A percentile compares a stretch with the other conserved stretches of the same genome.
Evolutionary conservation across 1,140 invertebrate genomes (phyloP).

Genomic region (Harpegnathos saltator): DNA sequence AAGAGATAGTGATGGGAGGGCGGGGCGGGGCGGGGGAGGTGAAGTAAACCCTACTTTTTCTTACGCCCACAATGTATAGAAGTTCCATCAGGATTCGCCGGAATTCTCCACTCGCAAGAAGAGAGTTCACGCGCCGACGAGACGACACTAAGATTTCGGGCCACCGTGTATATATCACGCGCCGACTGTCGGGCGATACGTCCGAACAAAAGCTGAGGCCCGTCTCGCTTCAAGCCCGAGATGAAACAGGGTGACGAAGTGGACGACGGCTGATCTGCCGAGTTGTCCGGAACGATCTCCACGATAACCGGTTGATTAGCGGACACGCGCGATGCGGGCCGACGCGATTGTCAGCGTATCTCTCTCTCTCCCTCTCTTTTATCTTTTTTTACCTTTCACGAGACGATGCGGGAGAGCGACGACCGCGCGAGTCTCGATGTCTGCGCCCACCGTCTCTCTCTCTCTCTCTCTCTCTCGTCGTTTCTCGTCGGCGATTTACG

Average conservation of each 20-base stretch:
- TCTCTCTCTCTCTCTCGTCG: conserved; percentile 2
- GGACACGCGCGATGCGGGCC: conserved; percentile 26
- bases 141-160: no score
- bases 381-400: conserved; percentile 25
- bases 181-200: conserved; percentile 10
- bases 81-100: no score
- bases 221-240: neutral
- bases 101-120: no score
- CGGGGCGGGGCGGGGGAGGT: no score
- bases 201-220: neutral
- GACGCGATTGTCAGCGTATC: conserved; percentile 10
- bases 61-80: no score
- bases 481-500: conserved; percentile 51
- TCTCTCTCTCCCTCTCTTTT: no score
- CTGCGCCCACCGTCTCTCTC: neutral
- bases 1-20: no score
- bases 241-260: conserved; percentile 1
- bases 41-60: no score
- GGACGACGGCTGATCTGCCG: conserved; percentile 10
- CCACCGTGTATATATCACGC: neutral
- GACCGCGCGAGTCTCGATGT: conserved; percentile 30
- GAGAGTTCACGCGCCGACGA: no score
- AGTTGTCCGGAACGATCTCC: conserved; percentile 4
- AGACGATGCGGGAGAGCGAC: conserved; percentile 29
- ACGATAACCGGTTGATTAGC: conserved; percentile 38